A percentile compares a stretch with the other conserved stretches of the same genome.
Conservation (phyloP, 2,113 vertebrate genomes). For the Austrofundulus limnaeus region DNA sequence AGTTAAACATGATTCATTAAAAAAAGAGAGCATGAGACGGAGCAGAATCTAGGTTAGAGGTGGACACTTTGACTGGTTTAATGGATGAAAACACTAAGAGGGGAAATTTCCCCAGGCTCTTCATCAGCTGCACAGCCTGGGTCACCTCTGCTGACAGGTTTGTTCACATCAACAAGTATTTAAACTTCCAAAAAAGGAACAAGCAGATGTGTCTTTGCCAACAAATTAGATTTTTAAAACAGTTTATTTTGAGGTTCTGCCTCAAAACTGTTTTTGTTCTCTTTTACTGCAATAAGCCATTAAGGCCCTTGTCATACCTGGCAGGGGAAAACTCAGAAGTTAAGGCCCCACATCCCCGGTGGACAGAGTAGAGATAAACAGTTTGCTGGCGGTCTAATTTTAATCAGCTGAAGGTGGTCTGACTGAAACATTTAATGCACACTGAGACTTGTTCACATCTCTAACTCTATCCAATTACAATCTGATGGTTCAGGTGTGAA, state of each 20-base stretch:
- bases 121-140: conserved; percentile 6
- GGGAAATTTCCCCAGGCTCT: conserved; percentile 19
- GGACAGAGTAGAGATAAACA: background rate
- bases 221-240: background rate
- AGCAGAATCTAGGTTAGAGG: background rate
- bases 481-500: too few relatives aligned
- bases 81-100: conserved; percentile 1
- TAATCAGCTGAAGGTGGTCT: too few relatives aligned
- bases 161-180: background rate
- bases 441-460: too few relatives aligned
- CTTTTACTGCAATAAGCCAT: too few relatives aligned
- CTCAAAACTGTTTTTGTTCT: background rate
- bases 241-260: background rate
- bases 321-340: too few relatives aligned
- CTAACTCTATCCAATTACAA: too few relatives aligned
- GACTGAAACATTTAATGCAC: too few relatives aligned
- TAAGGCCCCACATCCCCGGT: too few relatives aligned
- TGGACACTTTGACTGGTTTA: background rate
- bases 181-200: background rate
- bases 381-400: background rate
- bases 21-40: background rate
- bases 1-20: background rate
- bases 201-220: background rate
- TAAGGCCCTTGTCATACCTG: too few relatives aligned
- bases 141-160: conserved; percentile 14